phyloP scores from a whole-genome alignment of 2,113 vertebrate genomes.

The Penelope pileata region DNA sequence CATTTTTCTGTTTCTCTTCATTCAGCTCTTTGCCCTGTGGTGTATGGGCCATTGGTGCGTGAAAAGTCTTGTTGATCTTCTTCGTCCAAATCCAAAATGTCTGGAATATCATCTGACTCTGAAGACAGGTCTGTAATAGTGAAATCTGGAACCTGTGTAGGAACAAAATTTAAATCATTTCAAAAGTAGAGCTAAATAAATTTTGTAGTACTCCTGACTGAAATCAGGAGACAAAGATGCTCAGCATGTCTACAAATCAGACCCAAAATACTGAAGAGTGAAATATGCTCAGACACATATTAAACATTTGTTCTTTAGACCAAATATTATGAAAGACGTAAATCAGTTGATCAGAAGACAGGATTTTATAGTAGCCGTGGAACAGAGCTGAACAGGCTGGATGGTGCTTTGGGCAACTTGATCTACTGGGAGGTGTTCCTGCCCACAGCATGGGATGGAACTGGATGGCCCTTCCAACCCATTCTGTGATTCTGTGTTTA shows the following conservation, averaged over 20 bases:
- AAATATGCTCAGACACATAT: background rate
- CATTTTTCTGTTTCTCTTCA: slow-evolving; percentile 7
- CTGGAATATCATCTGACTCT: slow-evolving; percentile 79
- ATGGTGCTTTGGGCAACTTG: background rate
- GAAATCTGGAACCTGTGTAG: slow-evolving; percentile 79
- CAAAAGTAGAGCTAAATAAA: slow-evolving; percentile 15
- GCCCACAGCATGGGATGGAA: background rate
- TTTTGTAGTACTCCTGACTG: background rate
- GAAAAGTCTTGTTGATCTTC: slow-evolving; percentile 72
- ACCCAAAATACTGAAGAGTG: background rate
- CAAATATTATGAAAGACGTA: background rate
- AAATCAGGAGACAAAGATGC: background rate
- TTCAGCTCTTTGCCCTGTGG: slow-evolving; percentile 54
- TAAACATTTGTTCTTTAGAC: background rate
- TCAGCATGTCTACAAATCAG: background rate
- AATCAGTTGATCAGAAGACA: background rate
- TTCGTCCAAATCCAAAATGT: slow-evolving; percentile 79
- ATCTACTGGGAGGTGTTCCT: background rate
- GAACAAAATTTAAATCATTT: slow-evolving; percentile 65
- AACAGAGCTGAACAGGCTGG: background rate
- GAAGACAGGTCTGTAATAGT: slow-evolving; percentile 77
- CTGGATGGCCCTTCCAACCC: background rate
- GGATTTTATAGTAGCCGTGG: background rate
- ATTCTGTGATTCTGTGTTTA: background rate
- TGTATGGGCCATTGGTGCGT: slow-evolving; percentile 54